Evolutionary conservation across 2,797 vertebrate species (phyloP).

Genomic region (Molothrus ater): DNA sequence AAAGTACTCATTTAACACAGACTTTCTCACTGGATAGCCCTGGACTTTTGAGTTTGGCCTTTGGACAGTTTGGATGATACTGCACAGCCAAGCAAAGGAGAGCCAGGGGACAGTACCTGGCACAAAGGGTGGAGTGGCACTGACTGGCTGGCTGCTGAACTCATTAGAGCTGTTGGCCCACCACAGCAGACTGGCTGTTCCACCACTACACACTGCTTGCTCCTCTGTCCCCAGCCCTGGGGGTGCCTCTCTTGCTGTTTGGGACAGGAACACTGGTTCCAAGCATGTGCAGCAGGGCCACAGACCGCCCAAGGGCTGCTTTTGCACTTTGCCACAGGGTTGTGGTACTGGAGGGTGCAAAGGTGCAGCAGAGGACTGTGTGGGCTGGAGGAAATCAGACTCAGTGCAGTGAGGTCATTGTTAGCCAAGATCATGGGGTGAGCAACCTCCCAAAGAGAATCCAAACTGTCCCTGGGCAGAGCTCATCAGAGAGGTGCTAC

Average conservation of each 20-base stretch:
- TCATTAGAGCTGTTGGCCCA: not conserved
- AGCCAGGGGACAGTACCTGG: not conserved
- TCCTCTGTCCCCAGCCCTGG: not conserved
- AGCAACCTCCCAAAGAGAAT: not conserved
- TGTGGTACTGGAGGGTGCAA: accelerated
- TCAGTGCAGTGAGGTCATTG: not conserved
- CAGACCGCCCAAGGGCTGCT: not conserved
- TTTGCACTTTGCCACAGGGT: accelerated
- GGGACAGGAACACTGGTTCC: not conserved
- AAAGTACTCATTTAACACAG: not conserved
- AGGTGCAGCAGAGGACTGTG: not conserved
- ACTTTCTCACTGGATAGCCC: not conserved
- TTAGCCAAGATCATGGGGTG: not conserved
- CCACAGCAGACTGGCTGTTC: not conserved
- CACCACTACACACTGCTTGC: accelerated
- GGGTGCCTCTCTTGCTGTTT: not conserved
- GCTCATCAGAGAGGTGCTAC: not conserved
- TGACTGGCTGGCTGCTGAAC: not conserved
- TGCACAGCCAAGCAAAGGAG: not conserved
- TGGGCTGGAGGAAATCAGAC: not conserved
- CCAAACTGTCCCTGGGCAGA: not conserved
- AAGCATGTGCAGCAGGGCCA: not conserved
- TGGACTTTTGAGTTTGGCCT: not conserved
- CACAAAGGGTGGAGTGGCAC: not conserved
- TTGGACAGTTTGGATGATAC: not conserved